Percentiles rank a stretch among this genome's conserved stretches.
These are phyloP conservation scores for Scaptomyza flava DNA, from an alignment of 2,888 invertebrate genomes.

Conservation along the genomic window DNA sequence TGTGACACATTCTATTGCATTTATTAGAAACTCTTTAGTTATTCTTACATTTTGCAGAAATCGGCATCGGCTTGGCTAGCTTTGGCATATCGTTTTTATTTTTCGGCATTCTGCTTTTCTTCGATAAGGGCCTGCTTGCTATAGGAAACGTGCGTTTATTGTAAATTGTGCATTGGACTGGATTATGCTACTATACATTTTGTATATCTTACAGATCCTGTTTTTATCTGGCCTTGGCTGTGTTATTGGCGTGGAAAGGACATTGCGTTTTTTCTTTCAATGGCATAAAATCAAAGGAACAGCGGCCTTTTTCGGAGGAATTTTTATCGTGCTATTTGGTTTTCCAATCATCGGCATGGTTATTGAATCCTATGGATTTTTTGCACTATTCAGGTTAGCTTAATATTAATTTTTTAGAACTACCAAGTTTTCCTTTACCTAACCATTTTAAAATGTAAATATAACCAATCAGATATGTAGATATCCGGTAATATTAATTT, in stretches of 20 bases:
- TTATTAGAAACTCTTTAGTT: background rate
- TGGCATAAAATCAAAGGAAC: conserved; percentile 96
- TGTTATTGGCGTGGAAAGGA: conserved; percentile 97
- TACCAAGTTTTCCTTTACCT: background rate
- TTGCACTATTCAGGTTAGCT: conserved; percentile 91
- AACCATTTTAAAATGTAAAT: background rate
- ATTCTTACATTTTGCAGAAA: conserved; percentile 88
- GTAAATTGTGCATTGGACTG: background rate
- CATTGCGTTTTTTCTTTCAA: conserved; percentile 99
- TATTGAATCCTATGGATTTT: conserved; percentile 97
- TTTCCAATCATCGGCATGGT: conserved; percentile 99
- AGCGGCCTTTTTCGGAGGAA: conserved; percentile 95
- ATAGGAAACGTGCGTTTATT: conserved; percentile 96
- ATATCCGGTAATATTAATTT: too few species aligned
- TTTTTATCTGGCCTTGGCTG: conserved; percentile 97
- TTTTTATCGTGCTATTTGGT: conserved; percentile 95
- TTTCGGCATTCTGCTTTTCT: conserved; percentile 95
- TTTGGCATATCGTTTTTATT: conserved; percentile 98
- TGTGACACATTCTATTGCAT: conserved; percentile 82
- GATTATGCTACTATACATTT: conserved; percentile 3
- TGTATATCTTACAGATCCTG: conserved; percentile 89
- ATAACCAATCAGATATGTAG: background rate
- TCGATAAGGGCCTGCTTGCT: conserved; percentile 98
- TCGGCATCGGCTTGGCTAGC: conserved; percentile 97
- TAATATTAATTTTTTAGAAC: background rate